Conservation (phyloP, 2,113 vertebrate genomes). For the Crotalus helleri region DNA sequence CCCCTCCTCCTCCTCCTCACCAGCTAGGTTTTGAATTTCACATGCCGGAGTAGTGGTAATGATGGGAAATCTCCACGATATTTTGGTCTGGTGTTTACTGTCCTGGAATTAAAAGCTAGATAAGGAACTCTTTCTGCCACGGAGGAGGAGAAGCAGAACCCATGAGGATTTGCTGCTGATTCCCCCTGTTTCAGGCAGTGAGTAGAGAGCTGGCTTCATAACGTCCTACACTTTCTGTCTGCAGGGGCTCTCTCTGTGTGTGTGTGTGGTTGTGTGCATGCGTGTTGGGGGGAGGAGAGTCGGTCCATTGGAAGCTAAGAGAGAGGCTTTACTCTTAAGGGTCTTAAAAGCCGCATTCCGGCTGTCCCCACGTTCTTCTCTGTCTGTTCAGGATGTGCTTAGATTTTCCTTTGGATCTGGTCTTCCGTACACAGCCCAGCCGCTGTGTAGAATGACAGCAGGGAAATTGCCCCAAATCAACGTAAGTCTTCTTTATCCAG, state of each 20-base stretch:
- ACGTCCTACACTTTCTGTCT: background rate
- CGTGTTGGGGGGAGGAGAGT: background rate
- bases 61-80: slow-evolving; percentile 14
- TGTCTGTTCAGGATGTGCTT: slow-evolving; percentile 51
- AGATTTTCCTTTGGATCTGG: slow-evolving; percentile 60
- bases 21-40: slow-evolving; percentile 34
- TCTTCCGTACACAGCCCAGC: slow-evolving; percentile 56
- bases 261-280: background rate
- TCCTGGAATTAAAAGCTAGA: slow-evolving; percentile 28
- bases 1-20: no score
- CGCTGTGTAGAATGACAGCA: slow-evolving; percentile 62
- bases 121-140: background rate
- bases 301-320: background rate
- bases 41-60: slow-evolving; percentile 16
- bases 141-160: slow-evolving; percentile 16
- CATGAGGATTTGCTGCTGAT: background rate
- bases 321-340: slow-evolving; percentile 30
- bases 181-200: background rate
- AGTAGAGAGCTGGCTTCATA: slow-evolving; percentile 15
- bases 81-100: slow-evolving; percentile 25
- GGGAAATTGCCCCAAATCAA: slow-evolving; percentile 61
- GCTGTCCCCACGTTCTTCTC: background rate
- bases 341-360: slow-evolving; percentile 43
- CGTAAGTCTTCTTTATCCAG: slow-evolving; percentile 45
- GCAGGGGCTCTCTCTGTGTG: background rate